Evolutionary conservation across 2,113 vertebrate species (phyloP).

Genomic region (Taurulus bubalis): DNA sequence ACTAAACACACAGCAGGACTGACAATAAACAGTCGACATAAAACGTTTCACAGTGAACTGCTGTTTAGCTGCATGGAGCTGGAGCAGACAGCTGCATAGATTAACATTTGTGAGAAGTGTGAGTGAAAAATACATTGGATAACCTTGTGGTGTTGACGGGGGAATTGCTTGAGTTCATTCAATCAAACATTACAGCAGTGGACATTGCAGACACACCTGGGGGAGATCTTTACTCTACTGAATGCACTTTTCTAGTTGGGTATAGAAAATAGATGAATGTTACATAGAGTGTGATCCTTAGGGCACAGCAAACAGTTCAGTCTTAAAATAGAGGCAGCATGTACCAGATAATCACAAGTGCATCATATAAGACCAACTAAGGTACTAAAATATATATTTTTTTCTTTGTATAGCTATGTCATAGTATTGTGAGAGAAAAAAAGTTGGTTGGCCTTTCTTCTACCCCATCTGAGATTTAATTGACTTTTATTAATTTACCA

Average conservation of each 20-base stretch:
- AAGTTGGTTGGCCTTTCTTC: background rate
- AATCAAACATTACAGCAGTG: background rate
- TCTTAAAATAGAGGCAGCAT: background rate
- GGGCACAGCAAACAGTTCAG: background rate
- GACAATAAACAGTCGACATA: background rate
- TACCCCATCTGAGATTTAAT: background rate
- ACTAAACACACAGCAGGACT: background rate
- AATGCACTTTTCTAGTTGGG: background rate
- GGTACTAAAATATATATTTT: background rate
- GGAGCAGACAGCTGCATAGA: background rate
- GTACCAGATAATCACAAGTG: background rate
- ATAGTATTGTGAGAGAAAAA: background rate
- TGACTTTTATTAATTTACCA: background rate
- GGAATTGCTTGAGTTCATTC: background rate
- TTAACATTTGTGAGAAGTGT: background rate
- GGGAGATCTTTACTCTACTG: background rate
- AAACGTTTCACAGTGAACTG: background rate
- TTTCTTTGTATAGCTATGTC: background rate
- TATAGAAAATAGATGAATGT: conserved; percentile 4
- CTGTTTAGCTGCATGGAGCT: background rate
- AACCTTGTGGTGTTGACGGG: background rate
- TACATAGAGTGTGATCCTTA: background rate
- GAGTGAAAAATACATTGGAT: background rate
- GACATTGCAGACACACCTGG: background rate
- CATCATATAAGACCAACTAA: background rate